Evolutionary conservation across 2,113 vertebrate species (phyloP).

Genomic region (Egretta garzetta): DNA sequence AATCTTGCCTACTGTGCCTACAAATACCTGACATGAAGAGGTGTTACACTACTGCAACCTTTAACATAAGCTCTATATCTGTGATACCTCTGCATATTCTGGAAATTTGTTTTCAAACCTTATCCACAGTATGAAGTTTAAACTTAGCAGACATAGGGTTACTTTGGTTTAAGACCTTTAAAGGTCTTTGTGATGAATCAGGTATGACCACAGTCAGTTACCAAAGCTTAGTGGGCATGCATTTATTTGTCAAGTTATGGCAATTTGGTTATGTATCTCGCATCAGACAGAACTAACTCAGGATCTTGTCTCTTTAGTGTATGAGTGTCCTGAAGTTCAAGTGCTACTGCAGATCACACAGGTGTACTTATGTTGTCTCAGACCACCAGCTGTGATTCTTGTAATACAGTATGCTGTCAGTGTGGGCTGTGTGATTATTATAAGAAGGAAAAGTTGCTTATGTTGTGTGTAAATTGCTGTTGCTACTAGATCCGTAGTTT

Average conservation of each 20-base stretch:
- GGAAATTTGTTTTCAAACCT: background rate
- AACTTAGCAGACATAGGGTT: background rate
- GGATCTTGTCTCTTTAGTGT: background rate
- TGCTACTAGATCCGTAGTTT: background rate
- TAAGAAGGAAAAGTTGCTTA: background rate
- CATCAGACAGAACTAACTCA: background rate
- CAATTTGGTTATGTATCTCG: background rate
- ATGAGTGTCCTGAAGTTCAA: background rate
- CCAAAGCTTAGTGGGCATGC: fast-evolving
- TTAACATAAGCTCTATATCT: fast-evolving
- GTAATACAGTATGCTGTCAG: background rate
- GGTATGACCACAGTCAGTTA: background rate
- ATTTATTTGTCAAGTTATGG: background rate
- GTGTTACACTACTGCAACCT: background rate
- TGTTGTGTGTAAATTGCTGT: background rate
- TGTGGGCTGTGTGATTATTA: background rate
- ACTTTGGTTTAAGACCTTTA: background rate
- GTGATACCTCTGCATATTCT: background rate
- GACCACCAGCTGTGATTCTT: background rate
- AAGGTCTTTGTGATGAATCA: background rate
- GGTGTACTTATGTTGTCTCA: background rate
- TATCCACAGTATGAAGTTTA: background rate
- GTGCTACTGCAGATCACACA: background rate
- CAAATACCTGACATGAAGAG: background rate
- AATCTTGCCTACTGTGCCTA: background rate